These are phyloP conservation scores for Papilio glaucus DNA, from an alignment of 1,140 invertebrate genomes.

Conservation along the genomic window DNA sequence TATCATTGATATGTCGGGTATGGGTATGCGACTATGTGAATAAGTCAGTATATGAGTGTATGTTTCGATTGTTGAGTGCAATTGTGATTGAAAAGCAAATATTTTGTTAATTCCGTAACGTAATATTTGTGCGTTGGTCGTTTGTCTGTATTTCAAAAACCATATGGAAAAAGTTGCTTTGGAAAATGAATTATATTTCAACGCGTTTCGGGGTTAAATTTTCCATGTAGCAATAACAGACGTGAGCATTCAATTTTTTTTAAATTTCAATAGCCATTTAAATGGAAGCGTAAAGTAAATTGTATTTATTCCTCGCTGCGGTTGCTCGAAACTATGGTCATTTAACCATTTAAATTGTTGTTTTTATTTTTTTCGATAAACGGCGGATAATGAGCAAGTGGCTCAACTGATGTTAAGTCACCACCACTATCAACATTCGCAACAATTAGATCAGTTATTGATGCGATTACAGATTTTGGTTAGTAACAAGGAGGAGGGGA, in stretches of 20 bases:
- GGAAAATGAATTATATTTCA: slow-evolving; percentile 7
- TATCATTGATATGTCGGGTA: no score
- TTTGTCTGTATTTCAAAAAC: slow-evolving; percentile 8
- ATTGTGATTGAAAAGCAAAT: slow-evolving; percentile 8
- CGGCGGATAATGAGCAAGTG: no score
- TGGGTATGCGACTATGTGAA: no score
- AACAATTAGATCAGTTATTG: no score
- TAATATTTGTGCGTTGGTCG: slow-evolving; percentile 3
- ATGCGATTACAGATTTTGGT: no score
- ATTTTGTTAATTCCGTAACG: slow-evolving; percentile 18
- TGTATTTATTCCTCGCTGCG: slow-evolving; percentile 2
- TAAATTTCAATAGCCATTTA: neutral
- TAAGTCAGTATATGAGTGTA: no score
- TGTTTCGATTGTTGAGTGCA: neutral
- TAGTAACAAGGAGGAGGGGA: no score
- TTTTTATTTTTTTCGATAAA: slow-evolving; percentile 13
- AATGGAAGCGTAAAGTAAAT: slow-evolving; percentile 5
- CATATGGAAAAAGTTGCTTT: neutral
- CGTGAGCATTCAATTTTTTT: neutral
- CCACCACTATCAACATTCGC: no score
- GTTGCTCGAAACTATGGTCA: neutral
- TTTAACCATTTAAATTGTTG: neutral
- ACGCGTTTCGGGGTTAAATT: neutral
- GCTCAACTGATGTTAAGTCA: no score
- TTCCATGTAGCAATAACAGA: neutral